Base-by-base conservation (phyloP, 2,888 invertebrate species). In the Formica aserva region DNA sequence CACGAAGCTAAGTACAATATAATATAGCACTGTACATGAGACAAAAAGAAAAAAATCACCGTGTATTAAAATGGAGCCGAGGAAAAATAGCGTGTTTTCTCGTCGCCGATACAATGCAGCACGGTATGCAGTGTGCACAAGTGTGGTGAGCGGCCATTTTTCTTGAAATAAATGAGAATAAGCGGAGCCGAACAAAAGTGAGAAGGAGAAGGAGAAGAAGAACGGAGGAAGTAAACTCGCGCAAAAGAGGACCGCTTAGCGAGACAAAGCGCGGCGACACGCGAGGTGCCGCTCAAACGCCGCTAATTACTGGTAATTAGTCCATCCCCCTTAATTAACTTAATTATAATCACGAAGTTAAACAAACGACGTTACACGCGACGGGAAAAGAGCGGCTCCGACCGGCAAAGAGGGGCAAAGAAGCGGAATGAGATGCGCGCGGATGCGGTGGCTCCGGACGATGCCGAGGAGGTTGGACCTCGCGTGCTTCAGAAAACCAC, bases 281-380 rank as follows among this genome's bases (percentile, higher is more conserved):
- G 92, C 91, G 85, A 92, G 88, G 88, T 90, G 89, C 90, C 89
- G 89, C 90, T 88, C 84, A 89, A 90, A 86, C 82, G 71, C 60
- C 85, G 84, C 90, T 92, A 93, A 94, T 94, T 93, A 92, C 92
- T 87, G 87, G 91, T 92, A 93, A 93, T 93, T 93, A 93, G 93
- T 80, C 83, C 84, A 84, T 88, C 57, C 78, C 77, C 87, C 89
- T 92, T 92, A 91, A 93, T 92, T 91, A 92, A 90, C 92, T 92
- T 92, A 91, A 93, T 93, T 91, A 93, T 91, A 93, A 93, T 92
- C 89, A 89, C 89, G 86, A 90, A 91, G 91, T 90, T 87, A 92
- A 92, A 91, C 89, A 92, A 91, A 91, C 87, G 88, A 62, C 76
- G 85, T 87, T 82, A 86, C 87, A 86, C 77, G 86, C 83, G 48